Percentiles rank a stretch among this genome's conserved stretches.
These are phyloP conservation scores for Bombus sibiricus DNA, from an alignment of 1,140 invertebrate species.

Conservation along the genomic window DNA sequence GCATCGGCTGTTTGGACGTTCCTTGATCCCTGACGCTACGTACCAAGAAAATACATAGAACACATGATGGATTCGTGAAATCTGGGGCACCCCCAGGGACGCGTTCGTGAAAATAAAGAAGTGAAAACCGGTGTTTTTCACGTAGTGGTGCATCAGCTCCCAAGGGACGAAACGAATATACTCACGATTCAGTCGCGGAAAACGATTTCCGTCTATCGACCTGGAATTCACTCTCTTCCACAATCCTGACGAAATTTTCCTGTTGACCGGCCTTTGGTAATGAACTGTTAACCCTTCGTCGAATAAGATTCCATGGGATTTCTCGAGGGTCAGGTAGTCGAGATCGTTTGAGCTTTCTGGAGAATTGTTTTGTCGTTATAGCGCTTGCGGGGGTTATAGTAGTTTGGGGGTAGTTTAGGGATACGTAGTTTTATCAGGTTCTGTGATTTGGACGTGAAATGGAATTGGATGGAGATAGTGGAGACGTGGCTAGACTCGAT, in stretches of 20 bases:
- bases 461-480: not conserved
- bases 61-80: constrained; percentile 37
- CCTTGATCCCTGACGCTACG: constrained; percentile 5
- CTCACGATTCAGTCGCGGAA: constrained; percentile 20
- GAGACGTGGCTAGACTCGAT: not conserved
- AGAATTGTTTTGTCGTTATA: not conserved
- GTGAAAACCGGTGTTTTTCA: not conserved
- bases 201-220: constrained; percentile 32
- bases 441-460: not conserved
- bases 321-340: not conserved
- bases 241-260: too few species aligned
- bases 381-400: not conserved
- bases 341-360: not conserved
- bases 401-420: not conserved
- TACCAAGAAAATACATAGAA: not conserved
- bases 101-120: constrained; percentile 53
- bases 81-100: constrained; percentile 38
- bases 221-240: constrained; percentile 27
- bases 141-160: constrained; percentile 7
- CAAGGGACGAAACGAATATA: constrained; percentile 9
- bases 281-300: constrained; percentile 20
- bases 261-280: not conserved
- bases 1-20: constrained; percentile 51
- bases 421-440: not conserved
- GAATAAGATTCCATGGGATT: not conserved